These are phyloP conservation scores for Fragum whitleyi DNA, from an alignment of 2,888 invertebrate species.

Conservation along the genomic window DNA sequence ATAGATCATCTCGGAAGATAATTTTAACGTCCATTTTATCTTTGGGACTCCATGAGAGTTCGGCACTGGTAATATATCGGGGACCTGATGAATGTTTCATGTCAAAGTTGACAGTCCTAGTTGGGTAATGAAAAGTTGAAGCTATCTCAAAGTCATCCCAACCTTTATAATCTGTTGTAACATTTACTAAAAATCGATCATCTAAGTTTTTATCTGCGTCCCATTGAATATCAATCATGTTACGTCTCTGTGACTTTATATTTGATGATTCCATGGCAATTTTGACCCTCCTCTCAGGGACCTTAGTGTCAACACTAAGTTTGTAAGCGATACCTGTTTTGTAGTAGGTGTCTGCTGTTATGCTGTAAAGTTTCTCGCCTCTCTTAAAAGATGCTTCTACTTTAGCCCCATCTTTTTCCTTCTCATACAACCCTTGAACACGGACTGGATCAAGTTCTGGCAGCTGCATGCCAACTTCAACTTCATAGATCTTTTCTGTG, in stretches of 20 bases:
- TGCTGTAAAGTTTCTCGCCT: slow-evolving; percentile 50
- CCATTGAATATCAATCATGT: slow-evolving; percentile 70
- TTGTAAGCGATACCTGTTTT: slow-evolving; percentile 36
- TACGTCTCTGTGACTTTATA: slow-evolving; percentile 47
- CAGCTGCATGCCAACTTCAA: slow-evolving; percentile 47
- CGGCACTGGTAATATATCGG: slow-evolving; percentile 58
- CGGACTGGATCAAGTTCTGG: slow-evolving; percentile 51
- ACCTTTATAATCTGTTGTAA: slow-evolving; percentile 53
- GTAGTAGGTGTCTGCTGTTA: slow-evolving; percentile 32
- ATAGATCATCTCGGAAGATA: slow-evolving; percentile 57
- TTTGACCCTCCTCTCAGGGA: slow-evolving; percentile 64
- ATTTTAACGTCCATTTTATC: slow-evolving; percentile 58
- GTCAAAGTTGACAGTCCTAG: slow-evolving; percentile 52
- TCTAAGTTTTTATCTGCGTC: slow-evolving; percentile 69
- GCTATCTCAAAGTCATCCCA: slow-evolving; percentile 63
- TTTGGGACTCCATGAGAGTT: slow-evolving; percentile 69
- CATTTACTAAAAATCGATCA: slow-evolving; percentile 60
- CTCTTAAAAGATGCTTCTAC: slow-evolving; percentile 46
- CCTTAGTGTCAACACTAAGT: slow-evolving; percentile 49
- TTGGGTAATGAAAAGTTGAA: slow-evolving; percentile 61
- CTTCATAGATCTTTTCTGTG: slow-evolving; percentile 52
- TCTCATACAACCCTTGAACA: slow-evolving; percentile 40
- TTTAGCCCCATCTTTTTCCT: slow-evolving; percentile 44
- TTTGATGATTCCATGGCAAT: slow-evolving; percentile 45
- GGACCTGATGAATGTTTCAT: slow-evolving; percentile 60